Conservation (phyloP, 2,888 invertebrate genomes). For the Cheiracanthium punctorium region DNA sequence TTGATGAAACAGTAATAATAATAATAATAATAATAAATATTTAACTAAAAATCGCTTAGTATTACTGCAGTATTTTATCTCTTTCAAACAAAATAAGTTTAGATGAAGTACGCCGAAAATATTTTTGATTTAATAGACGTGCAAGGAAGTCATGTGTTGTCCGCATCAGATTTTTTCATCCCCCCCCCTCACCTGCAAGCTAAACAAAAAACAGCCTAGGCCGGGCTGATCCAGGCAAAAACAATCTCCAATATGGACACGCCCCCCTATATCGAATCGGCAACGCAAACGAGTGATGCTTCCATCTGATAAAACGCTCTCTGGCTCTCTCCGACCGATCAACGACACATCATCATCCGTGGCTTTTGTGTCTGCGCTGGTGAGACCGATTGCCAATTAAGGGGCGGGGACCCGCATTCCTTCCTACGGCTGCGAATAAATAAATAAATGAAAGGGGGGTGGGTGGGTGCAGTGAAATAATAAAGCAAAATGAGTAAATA, state of each 20-base stretch:
- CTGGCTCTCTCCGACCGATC: background rate
- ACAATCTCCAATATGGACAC: background rate
- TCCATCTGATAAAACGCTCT: constrained; percentile 4
- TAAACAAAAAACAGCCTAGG: too few relatives aligned
- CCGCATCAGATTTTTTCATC: too few relatives aligned
- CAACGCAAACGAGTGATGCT: background rate
- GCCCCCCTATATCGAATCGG: background rate
- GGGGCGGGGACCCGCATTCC: constrained; percentile 1
- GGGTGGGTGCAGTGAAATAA: background rate
- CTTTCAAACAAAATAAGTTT: too few relatives aligned
- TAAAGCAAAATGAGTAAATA: background rate
- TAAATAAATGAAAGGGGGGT: background rate
- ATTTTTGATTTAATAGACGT: too few relatives aligned
- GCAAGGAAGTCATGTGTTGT: too few relatives aligned
- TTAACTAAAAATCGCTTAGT: too few relatives aligned
- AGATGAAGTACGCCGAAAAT: too few relatives aligned
- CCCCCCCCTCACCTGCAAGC: too few relatives aligned
- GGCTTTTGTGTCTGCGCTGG: constrained; percentile 9
- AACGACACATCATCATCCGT: constrained; percentile 11
- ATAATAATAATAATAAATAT: too few relatives aligned
- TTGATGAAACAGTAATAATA: too few relatives aligned
- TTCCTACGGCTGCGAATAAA: background rate
- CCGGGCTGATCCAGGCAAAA: background rate
- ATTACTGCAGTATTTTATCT: too few relatives aligned
- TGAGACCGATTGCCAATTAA: constrained; percentile 8